Base-by-base conservation (phyloP, 2,888 invertebrate genomes). In the Pelosia muscerda region DNA sequence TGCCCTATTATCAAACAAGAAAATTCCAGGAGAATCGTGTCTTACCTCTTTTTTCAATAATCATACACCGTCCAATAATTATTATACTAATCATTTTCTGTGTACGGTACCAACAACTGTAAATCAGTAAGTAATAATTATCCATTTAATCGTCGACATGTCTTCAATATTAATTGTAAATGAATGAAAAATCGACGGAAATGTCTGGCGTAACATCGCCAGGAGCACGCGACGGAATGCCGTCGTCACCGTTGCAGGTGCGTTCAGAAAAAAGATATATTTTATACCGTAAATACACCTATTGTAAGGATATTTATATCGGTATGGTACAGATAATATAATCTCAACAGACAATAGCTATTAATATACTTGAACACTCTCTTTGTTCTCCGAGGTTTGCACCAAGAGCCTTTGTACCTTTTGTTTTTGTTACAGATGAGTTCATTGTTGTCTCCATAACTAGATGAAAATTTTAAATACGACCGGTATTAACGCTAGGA, bases 141-240 rank as follows among this genome's bases (percentile, higher is more conserved):
- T 68, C 68, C 71, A 68, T 66, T 49, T 71, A 69, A 67, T 73
- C 53, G 25, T 31, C 56, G 71, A 75, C 22, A 23, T 66, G 57
- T 67, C 78, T 88, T 91, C 81, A 88, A 90, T 91, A 90, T 90
- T 91, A 81, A 91, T 90, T 78, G 77, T 83, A 70, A 78, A 69
- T 82, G 73, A 55, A 59, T 70, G 74, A 79, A 76, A 81, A 81
- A 77, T 78, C 79, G 84, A 83, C 88, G 91, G 91, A 91, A 91
- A 87, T 77, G 79, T 76, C 70, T 73, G 71, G 71, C 86, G 77
- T 77, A 75, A 83, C 78, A 71, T 74, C 77, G 74, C 83, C 79
- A 72, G 73, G 73, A 81, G 86, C 89, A 83, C 89, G 85, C 89
- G 90, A 86, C 86, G 87, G 91, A 85, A 92, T 92, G 89, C 81